Evolutionary conservation across 1,140 invertebrate species (phyloP).

Genomic region (Eumaeus atala): DNA sequence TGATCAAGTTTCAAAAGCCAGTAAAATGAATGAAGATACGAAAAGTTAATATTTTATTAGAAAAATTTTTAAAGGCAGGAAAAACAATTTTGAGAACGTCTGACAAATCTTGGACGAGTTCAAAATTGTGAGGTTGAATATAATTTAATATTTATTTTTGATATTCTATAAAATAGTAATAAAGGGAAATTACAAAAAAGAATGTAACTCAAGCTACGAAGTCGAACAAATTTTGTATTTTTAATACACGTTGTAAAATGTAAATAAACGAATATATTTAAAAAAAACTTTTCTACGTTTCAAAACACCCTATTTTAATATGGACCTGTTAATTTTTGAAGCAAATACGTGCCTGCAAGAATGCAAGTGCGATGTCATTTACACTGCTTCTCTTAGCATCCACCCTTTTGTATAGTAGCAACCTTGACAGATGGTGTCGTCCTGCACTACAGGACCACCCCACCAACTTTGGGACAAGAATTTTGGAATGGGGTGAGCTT

Average conservation of each 20-base stretch:
- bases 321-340: too few relatives aligned
- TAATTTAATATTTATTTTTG: constrained; percentile 40
- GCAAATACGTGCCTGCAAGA: too few relatives aligned
- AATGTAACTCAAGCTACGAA: constrained; percentile 7
- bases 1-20: constrained; percentile 36
- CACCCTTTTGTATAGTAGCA: too few relatives aligned
- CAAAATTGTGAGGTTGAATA: constrained; percentile 45
- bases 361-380: too few relatives aligned
- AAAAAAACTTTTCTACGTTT: constrained; percentile 3
- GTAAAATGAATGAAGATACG: constrained; percentile 21
- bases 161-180: constrained; percentile 13
- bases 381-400: too few relatives aligned
- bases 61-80: constrained; percentile 5
- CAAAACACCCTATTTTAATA: too few relatives aligned
- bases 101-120: constrained; percentile 64
- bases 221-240: constrained; percentile 12
- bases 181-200: constrained; percentile 4
- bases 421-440: too few relatives aligned
- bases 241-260: constrained; percentile 14
- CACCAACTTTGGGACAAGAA: too few relatives aligned
- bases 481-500: too few relatives aligned
- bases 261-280: constrained; percentile 17
- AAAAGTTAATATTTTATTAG: constrained; percentile 18
- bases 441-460: too few relatives aligned
- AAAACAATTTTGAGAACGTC: constrained; percentile 57